Base-by-base conservation (phyloP, 2,113 vertebrate species). In the Todiramphus chloris region DNA sequence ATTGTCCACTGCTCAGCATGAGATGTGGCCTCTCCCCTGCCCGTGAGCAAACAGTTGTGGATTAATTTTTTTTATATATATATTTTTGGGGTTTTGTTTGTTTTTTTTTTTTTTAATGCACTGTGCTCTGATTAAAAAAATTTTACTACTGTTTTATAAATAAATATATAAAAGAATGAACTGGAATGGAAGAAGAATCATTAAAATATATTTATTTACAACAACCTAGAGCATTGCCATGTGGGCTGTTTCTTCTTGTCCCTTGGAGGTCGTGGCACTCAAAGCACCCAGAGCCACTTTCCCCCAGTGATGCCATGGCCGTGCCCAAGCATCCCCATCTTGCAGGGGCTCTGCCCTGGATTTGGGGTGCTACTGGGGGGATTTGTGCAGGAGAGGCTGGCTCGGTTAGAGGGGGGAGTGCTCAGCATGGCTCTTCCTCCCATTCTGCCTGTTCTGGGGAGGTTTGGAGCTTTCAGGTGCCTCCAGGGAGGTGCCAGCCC, bases 91-190 rank as follows among this genome's bases (percentile, higher is more conserved):
- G 1, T 20, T 90, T 91, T 72, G n/a, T 96, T 95, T 94, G 19
- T 92, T 91, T 93, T 62, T 5, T 23, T 5, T 23, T 20, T 73
- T 96, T 96, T 96, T 83, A 94, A 95, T 96, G 97, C 97, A 96
- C 96, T 96, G 93, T 94, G 96, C 95, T 87, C 93, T 94, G 97
- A 97, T 97, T 97, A 46, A 83, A 89, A 94, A 97, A 87, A 97
- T 96, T 97, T 97, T 97, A 97, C 96, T 97, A 97, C 97, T 97
- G 97, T 97, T 97, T 97, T 97, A 96, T 97, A 97, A 97, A 97
- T 79, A 97, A 97, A 97, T 97, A 96, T 97, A 89, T 92, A 96
- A 97, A 96, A 96, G 95, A 96, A 97, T 97, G 96, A 96, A 96
- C 97, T 97, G 97, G 95, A 97, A 97, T 95, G 96, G 95, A 91